Percentiles rank a stretch among this genome's conserved stretches.
phyloP scores from a whole-genome alignment of 2,797 vertebrate genomes.

The Pagetopsis macropterus region DNA sequence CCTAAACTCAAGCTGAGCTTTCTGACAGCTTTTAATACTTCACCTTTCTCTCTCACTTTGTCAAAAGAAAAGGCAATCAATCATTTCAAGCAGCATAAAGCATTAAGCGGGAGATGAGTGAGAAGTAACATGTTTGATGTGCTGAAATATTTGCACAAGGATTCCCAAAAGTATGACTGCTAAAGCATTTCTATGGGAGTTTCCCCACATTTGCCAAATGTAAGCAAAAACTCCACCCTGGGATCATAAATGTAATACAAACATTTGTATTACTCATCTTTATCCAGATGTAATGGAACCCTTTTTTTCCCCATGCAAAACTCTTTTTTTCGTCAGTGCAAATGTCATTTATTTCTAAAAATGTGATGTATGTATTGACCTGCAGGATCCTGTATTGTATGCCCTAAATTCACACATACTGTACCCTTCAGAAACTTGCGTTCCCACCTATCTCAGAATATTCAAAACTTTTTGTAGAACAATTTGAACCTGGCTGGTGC shows the following conservation, averaged over 20 bases:
- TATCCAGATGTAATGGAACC: conserved; percentile 1
- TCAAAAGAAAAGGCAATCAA: conserved; percentile 72
- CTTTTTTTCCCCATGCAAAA: neutral
- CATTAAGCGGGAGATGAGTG: conserved; percentile 76
- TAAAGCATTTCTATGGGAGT: conserved; percentile 68
- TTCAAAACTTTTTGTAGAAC: neutral
- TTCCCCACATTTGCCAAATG: conserved; percentile 67
- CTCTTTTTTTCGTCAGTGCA: no score
- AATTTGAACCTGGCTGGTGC: neutral
- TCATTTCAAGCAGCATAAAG: conserved; percentile 60
- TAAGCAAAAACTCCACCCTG: conserved; percentile 41
- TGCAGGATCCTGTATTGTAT: neutral
- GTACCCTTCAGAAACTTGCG: neutral
- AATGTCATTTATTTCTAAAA: no score
- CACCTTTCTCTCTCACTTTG: conserved; percentile 69
- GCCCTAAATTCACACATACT: no score
- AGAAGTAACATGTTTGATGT: conserved; percentile 76
- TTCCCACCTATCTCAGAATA: neutral
- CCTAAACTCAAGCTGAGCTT: conserved; percentile 63
- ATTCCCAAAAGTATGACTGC: conserved; percentile 65
- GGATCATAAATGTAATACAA: conserved; percentile 29
- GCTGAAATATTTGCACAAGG: conserved; percentile 73
- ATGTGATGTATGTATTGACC: neutral
- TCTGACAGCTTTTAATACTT: conserved; percentile 68
- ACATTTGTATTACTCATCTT: conserved; percentile 19